Base-by-base conservation (phyloP, 2,888 invertebrate species). In the Hyposoter dolosus region DNA sequence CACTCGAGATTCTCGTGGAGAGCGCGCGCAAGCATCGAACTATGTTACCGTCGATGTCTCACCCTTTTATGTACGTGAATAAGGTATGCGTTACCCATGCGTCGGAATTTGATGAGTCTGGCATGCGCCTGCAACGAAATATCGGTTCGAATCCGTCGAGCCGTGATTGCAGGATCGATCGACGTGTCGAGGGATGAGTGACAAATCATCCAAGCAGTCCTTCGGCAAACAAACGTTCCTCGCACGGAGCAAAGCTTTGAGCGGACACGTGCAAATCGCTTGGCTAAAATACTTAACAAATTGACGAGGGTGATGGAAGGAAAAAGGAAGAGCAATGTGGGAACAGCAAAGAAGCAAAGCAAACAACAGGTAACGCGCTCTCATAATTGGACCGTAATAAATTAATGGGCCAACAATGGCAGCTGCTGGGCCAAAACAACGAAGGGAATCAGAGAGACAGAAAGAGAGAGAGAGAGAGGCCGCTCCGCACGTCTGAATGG, bases 331-430 rank as follows among this genome's bases (percentile, higher is more conserved):
- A 9, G 45, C 28, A 28, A 28, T 69, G 43, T 66, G 74, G 68
- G 56, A 69, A 68, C 68, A 65, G 53, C 43, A 19, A 71, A n/a
- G 65, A 45, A 23, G 76, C 50, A 63, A 60, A 12, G 71, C 68
- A 66, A 74, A 76, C 82, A 79, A 69, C 83, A 82, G 82, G 87
- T 80, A 84, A 86, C 86, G 85, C 91, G 90, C 86, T 76, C 50
- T 90, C 91, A 93, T 93, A 94, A 94, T 93, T 93, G 93, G 91
- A 88, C 90, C 89, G 92, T 93, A 93, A 93, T 93, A 93, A 93
- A 92, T 93, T 92, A 92, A 93, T 93, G 92, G 90, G 90, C 90
- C 85, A 87, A 90, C 90, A 91, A 91, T 89, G 89, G 87, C 69
- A 77, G 83, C 79, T 71, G 87, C 77, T 53, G 85, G 85, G 86